Conservation (phyloP, 2,113 vertebrate genomes). For the Elachura formosa region DNA sequence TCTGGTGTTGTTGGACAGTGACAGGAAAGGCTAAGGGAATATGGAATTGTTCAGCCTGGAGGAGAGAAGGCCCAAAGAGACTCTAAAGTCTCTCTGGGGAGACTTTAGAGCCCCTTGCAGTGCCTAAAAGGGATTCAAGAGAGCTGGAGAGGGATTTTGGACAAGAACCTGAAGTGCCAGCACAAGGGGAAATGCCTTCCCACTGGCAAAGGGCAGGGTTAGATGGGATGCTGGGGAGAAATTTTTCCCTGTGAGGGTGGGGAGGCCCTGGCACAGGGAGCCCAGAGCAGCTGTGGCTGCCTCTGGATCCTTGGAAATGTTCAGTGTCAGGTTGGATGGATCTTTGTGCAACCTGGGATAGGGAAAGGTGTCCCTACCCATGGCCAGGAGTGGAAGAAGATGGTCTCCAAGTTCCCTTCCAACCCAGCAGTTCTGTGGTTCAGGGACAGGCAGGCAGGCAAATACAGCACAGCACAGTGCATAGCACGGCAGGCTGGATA, state of each 20-base stretch:
- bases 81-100: too few species aligned
- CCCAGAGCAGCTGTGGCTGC: not conserved
- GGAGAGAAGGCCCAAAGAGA: not conserved
- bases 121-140: not conserved
- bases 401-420: not conserved
- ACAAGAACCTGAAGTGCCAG: not conserved
- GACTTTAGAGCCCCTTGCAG: not conserved
- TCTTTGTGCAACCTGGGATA: not conserved
- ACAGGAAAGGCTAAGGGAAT: not conserved
- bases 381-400: not conserved
- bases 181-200: not conserved
- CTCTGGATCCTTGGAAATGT: not conserved
- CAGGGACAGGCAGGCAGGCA: not conserved
- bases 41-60: not conserved
- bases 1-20: rapidly evolving
- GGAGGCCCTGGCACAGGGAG: not conserved
- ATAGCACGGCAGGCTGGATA: not conserved
- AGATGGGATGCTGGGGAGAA: not conserved
- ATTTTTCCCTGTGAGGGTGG: not conserved
- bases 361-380: not conserved
- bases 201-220: not conserved
- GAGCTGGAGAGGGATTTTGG: not conserved
- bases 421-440: not conserved
- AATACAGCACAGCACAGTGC: not conserved
- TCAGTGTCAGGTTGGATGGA: rapidly evolving